Evolutionary conservation across 2,797 vertebrate species (phyloP).

Genomic region (Gallinago stenura): DNA sequence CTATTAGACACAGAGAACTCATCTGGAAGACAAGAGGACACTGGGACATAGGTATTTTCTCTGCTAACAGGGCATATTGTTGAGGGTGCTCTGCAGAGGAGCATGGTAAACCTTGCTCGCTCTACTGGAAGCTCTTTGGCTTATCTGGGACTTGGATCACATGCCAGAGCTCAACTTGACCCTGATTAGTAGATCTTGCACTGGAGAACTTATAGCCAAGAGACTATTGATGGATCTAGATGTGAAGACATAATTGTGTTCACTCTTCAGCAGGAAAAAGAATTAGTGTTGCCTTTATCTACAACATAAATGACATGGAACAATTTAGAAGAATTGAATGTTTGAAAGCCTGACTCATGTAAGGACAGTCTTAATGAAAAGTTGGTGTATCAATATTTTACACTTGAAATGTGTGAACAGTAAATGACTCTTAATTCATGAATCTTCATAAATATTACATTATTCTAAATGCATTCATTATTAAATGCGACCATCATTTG

Average conservation of each 20-base stretch:
- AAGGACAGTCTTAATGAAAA: background rate
- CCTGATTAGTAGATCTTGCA: background rate
- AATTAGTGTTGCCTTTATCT: background rate
- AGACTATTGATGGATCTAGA: background rate
- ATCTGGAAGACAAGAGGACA: background rate
- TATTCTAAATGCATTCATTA: conserved; percentile 16
- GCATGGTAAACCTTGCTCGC: background rate
- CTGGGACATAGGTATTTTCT: background rate
- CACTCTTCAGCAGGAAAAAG: background rate
- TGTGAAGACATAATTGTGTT: background rate
- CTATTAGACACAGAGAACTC: background rate
- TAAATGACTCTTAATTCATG: conserved; percentile 15
- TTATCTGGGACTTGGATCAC: background rate
- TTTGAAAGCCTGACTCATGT: background rate
- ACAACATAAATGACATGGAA: background rate
- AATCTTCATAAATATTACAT: conserved; percentile 57
- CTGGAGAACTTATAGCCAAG: background rate
- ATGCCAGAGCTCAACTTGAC: background rate
- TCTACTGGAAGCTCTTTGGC: background rate
- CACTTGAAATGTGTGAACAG: conserved; percentile 15
- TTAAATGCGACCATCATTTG: background rate
- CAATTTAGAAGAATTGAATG: background rate
- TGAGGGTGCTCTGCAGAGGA: background rate
- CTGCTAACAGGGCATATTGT: background rate
- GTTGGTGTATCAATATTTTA: conserved; percentile 37